Evolutionary conservation across 2,888 invertebrate genomes (phyloP).

Genomic region (Gisinianus flammeolus): DNA sequence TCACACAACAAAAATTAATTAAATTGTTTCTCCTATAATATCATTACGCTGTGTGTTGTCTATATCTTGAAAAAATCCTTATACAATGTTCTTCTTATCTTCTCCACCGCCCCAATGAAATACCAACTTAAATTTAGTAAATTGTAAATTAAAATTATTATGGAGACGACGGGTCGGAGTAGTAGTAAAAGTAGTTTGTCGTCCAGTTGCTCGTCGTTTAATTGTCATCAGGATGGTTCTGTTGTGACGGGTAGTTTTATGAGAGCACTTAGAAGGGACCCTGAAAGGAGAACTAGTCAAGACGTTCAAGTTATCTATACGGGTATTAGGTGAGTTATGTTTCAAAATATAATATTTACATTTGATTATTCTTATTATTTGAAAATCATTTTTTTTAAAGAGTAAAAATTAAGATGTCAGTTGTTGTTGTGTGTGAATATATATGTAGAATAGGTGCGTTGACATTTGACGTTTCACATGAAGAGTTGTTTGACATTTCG

Average conservation of each 20-base stretch:
- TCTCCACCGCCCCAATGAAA: no score
- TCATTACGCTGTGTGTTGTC: no score
- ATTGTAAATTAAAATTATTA: not conserved
- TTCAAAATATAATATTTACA: conserved; percentile 23
- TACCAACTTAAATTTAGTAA: no score
- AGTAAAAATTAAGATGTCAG: not conserved
- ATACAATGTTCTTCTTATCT: no score
- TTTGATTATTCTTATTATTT: conserved; percentile 10
- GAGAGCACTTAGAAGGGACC: conserved; percentile 66
- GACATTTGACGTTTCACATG: no score
- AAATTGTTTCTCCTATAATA: no score
- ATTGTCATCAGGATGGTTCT: conserved; percentile 6
- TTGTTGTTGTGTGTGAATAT: not conserved
- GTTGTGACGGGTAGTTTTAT: conserved; percentile 61
- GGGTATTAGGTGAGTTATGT: conserved; percentile 48
- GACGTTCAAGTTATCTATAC: conserved; percentile 59
- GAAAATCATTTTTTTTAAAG: not conserved
- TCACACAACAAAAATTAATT: no score
- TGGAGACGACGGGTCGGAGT: conserved; percentile 19
- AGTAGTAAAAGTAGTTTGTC: conserved; percentile 36
- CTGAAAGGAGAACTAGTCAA: conserved; percentile 66
- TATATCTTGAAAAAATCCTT: no score
- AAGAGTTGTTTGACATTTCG: no score
- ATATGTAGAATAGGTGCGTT: no score
- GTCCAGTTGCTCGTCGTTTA: conserved; percentile 28